Evolutionary conservation across 2,888 invertebrate genomes (phyloP).

Genomic region (Neoaliturus tenellus): DNA sequence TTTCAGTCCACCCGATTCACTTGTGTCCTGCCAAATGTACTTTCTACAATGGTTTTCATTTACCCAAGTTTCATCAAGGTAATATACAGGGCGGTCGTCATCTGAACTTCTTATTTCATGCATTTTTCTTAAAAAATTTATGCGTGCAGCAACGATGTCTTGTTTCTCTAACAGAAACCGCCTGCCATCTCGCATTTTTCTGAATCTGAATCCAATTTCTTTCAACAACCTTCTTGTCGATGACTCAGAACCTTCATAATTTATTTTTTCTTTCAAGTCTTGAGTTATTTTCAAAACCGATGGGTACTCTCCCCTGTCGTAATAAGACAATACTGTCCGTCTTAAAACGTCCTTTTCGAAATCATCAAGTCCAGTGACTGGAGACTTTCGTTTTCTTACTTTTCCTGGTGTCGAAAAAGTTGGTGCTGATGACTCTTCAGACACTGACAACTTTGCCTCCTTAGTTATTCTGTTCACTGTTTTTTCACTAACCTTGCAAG

Average conservation of each 20-base stretch:
- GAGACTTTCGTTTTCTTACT: constrained; percentile 11
- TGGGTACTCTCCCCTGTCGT: constrained; percentile 48
- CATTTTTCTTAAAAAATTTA: constrained; percentile 14
- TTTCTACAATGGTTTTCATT: constrained; percentile 20
- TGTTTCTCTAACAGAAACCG: neutral
- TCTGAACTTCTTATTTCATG: neutral
- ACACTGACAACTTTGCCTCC: neutral
- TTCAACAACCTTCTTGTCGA: neutral
- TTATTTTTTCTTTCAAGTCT: constrained; percentile 2
- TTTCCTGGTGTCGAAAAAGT: constrained; percentile 9
- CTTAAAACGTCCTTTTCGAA: constrained; percentile 53
- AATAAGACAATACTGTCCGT: constrained; percentile 51
- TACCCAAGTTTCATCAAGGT: constrained; percentile 28
- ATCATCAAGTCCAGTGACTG: constrained; percentile 43
- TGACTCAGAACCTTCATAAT: neutral
- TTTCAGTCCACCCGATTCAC: constrained; percentile 8
- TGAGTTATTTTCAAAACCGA: constrained; percentile 41
- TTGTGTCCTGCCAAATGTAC: neutral
- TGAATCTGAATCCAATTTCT: neutral
- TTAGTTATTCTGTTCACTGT: neutral
- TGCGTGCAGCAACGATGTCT: constrained; percentile 18
- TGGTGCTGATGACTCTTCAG: neutral
- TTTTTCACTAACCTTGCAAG: constrained; percentile 17
- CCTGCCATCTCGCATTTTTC: neutral
- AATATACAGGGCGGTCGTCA: neutral